phyloP scores from a whole-genome alignment of 1,140 invertebrate genomes.

The Drosophila insularis region DNA sequence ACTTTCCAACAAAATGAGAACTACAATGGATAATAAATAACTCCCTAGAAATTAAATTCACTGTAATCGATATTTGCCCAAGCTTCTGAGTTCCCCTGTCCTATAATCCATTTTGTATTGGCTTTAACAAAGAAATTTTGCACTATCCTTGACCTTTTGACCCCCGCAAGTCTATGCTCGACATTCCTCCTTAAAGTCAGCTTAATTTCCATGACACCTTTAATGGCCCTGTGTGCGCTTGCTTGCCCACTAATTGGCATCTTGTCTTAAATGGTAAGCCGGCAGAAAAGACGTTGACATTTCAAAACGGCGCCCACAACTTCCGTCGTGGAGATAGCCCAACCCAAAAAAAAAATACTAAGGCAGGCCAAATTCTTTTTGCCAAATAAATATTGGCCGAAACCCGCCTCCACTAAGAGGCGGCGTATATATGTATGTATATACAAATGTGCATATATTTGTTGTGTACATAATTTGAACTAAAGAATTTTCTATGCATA shows the following conservation, averaged over 20 bases:
- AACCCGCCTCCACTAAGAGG: constrained; percentile 18
- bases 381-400: constrained; percentile 47
- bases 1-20: not conserved
- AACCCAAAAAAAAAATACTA: constrained; percentile 49
- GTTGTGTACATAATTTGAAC: not conserved
- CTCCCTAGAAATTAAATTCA: too few relatives aligned
- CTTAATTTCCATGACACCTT: constrained; percentile 27
- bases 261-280: constrained; percentile 59
- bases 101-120: not conserved
- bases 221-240: constrained; percentile 20
- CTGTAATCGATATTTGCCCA: too few relatives aligned
- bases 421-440: not conserved
- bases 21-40: too few relatives aligned
- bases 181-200: constrained; percentile 14
- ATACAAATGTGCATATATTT: not conserved
- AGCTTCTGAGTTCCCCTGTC: not conserved
- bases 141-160: constrained; percentile 51
- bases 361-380: constrained; percentile 32
- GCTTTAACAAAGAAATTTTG: not conserved
- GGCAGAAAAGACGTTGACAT: constrained; percentile 61
- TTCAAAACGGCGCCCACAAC: constrained; percentile 66
- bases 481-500: constrained; percentile 28
- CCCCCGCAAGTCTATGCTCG: not conserved
- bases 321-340: constrained; percentile 53
- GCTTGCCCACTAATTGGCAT: constrained; percentile 51